Evolutionary conservation across 2,797 vertebrate genomes (phyloP).

Genomic region (Gallinago nigripennis): DNA sequence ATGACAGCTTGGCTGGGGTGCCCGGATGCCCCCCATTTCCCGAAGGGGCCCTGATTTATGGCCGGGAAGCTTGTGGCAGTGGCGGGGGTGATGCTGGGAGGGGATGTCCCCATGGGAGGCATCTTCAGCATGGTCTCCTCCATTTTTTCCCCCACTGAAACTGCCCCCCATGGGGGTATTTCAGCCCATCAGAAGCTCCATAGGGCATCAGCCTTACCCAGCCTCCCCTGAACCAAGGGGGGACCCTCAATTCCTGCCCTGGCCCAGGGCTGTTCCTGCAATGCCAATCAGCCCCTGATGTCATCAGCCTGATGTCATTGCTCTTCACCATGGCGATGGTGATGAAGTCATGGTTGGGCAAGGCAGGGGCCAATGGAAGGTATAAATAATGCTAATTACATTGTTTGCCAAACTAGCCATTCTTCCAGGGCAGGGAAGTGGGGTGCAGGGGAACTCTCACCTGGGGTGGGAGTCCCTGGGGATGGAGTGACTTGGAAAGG

Average conservation of each 20-base stretch:
- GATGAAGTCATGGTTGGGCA: background rate
- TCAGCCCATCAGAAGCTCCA: background rate
- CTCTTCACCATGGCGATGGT: background rate
- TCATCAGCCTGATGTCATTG: background rate
- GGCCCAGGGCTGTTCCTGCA: background rate
- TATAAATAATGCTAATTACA: background rate
- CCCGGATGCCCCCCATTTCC: slow-evolving; percentile 58
- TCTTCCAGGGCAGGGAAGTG: background rate
- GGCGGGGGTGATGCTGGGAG: background rate
- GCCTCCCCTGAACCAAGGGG: background rate
- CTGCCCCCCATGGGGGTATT: background rate
- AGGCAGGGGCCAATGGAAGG: background rate
- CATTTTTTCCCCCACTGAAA: background rate
- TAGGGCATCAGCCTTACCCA: background rate
- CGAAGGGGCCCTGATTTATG: slow-evolving; percentile 39
- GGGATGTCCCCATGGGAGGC: background rate
- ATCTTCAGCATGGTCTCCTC: background rate
- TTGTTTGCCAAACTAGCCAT: background rate
- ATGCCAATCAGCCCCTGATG: background rate
- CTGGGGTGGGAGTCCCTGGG: background rate
- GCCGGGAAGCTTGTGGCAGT: background rate
- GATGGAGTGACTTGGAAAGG: background rate
- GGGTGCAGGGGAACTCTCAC: background rate
- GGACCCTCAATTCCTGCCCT: background rate
- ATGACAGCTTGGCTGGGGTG: slow-evolving; percentile 60